A percentile compares a stretch with the other conserved stretches of the same genome.
Evolutionary conservation across 1,140 invertebrate genomes (phyloP).

Genomic region (Condylostylus longicornis): DNA sequence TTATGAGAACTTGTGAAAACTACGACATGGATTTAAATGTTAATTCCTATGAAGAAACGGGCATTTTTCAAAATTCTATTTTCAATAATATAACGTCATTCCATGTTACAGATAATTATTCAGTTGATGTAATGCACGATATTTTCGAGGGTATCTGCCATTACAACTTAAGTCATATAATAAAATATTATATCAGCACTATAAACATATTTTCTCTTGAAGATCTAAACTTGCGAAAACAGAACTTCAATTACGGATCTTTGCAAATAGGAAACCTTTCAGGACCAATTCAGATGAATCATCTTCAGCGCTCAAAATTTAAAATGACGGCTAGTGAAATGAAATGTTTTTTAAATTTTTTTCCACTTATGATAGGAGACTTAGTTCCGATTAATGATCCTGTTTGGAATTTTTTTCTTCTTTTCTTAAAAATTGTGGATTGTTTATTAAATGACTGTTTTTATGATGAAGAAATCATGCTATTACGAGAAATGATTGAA

Average conservation of each 20-base stretch:
- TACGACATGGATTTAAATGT: not conserved
- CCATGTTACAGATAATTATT: conserved; percentile 15
- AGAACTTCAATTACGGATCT: conserved; percentile 12
- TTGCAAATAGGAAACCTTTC: conserved; percentile 10
- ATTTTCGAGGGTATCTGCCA: conserved; percentile 5
- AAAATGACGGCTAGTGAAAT: conserved; percentile 19
- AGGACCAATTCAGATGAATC: conserved; percentile 6
- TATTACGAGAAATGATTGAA: conserved; percentile 7
- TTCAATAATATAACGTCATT: conserved; percentile 16
- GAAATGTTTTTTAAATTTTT: conserved; percentile 14
- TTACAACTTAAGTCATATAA: conserved; percentile 12
- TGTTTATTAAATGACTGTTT: not conserved
- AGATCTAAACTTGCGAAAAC: conserved; percentile 10
- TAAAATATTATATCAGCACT: conserved; percentile 12
- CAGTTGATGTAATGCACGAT: conserved; percentile 15
- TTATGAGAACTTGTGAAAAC: not conserved
- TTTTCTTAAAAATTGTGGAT: not conserved
- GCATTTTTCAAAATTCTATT: conserved; percentile 8
- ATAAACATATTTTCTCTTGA: conserved; percentile 10
- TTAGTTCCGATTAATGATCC: conserved; percentile 14
- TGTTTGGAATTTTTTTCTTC: conserved; percentile 14
- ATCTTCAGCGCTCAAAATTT: conserved; percentile 14
- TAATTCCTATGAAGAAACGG: not conserved
- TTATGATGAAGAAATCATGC: not conserved
- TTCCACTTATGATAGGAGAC: conserved; percentile 16